These are phyloP conservation scores for Callyntrura sp. DNA, from an alignment of 2,888 invertebrate genomes.

Conservation along the genomic window DNA sequence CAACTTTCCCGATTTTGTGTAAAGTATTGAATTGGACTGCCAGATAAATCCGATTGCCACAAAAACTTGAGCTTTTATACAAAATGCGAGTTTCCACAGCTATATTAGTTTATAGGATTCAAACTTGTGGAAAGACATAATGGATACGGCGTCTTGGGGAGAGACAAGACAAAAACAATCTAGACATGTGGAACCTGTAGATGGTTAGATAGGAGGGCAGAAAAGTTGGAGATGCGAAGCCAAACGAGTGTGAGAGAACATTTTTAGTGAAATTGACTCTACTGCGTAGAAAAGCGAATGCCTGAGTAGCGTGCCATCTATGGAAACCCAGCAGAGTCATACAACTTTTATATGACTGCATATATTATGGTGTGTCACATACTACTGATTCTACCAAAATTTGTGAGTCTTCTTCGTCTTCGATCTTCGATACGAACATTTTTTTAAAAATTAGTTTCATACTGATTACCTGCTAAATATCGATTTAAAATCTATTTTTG, in stretches of 20 bases:
- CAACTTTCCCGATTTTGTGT: conserved; percentile 62
- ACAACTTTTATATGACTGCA: neutral
- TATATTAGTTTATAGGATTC: neutral
- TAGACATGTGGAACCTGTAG: neutral
- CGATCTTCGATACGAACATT: no score
- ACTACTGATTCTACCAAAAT: no score
- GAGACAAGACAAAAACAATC: conserved; percentile 39
- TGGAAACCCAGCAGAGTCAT: neutral
- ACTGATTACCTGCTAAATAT: no score
- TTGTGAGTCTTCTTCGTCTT: no score
- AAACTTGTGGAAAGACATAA: conserved; percentile 18
- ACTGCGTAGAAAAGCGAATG: no score
- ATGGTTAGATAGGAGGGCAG: neutral
- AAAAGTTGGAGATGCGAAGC: conserved; percentile 1
- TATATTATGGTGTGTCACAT: neutral
- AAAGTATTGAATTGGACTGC: conserved; percentile 59
- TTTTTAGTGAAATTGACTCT: neutral
- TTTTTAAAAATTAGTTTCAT: neutral
- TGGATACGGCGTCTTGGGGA: conserved; percentile 42
- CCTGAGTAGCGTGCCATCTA: neutral
- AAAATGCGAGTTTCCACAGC: conserved; percentile 17
- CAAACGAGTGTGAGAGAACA: neutral
- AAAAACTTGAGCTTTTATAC: conserved; percentile 21
- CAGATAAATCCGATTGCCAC: conserved; percentile 64
- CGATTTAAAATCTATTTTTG: no score